Conservation (phyloP, 2,888 invertebrate species). For the Nesidiocoris tenuis region DNA sequence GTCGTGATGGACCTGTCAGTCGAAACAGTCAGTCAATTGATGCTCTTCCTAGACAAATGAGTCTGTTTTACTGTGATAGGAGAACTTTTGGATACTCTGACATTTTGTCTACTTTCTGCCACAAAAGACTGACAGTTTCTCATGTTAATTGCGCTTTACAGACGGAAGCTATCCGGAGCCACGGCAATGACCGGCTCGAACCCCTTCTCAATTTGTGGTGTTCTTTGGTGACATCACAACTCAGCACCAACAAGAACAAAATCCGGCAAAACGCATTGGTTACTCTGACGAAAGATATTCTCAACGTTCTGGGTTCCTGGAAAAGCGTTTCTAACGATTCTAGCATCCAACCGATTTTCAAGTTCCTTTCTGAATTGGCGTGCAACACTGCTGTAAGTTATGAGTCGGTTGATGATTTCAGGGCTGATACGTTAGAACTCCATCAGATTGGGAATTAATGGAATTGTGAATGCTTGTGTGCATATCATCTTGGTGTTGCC, state of each 20-base stretch:
- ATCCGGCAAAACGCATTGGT: slow-evolving; percentile 40
- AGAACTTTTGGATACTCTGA: too few relatives aligned
- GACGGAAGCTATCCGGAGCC: slow-evolving; percentile 1
- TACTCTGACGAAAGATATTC: slow-evolving; percentile 14
- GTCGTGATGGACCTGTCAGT: slow-evolving; percentile 18
- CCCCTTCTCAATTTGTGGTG: slow-evolving; percentile 39
- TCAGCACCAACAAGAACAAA: slow-evolving; percentile 36
- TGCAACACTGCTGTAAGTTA: slow-evolving; percentile 45
- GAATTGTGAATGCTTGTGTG: too few relatives aligned
- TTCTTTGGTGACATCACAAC: slow-evolving; percentile 19
- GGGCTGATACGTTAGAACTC: not conserved
- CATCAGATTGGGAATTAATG: not conserved
- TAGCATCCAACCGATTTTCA: slow-evolving; percentile 36
- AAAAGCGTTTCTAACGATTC: slow-evolving; percentile 4
- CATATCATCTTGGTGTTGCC: too few relatives aligned
- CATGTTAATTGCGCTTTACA: too few relatives aligned
- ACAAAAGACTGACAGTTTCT: too few relatives aligned
- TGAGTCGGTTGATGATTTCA: too few relatives aligned
- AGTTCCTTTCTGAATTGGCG: slow-evolving; percentile 37
- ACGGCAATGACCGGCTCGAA: not conserved
- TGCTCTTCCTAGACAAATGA: too few relatives aligned
- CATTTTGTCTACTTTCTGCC: too few relatives aligned
- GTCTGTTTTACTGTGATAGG: too few relatives aligned
- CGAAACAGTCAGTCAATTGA: slow-evolving; percentile 34
- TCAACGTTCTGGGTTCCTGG: slow-evolving; percentile 25